phyloP scores from a whole-genome alignment of 1,140 invertebrate species.

The Tenebrio molitor region DNA sequence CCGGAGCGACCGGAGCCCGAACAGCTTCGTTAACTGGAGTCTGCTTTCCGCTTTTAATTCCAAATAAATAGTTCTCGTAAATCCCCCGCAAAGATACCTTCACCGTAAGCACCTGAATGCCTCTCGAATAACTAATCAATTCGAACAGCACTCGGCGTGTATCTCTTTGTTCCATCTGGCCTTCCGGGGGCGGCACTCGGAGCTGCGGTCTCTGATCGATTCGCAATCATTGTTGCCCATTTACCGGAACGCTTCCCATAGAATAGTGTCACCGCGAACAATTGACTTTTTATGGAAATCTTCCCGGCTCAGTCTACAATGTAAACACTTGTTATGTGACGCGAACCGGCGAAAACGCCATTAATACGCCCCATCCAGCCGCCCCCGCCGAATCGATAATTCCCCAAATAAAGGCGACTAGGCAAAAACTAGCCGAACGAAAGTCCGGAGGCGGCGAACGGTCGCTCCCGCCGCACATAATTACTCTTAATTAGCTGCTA shows the following conservation, averaged over 20 bases:
- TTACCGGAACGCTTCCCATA: conserved; percentile 36
- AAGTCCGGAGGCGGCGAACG: not conserved
- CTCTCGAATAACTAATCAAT: conserved; percentile 12
- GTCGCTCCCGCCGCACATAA: conserved; percentile 43
- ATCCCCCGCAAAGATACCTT: too few relatives aligned
- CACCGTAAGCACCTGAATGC: too few relatives aligned
- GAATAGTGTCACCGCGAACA: conserved; percentile 41
- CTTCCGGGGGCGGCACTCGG: not conserved
- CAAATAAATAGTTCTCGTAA: too few relatives aligned
- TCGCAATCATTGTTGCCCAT: conserved; percentile 40
- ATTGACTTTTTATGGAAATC: conserved; percentile 45
- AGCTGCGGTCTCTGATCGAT: conserved; percentile 39
- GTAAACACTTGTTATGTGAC: conserved; percentile 35
- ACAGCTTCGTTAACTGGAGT: too few relatives aligned
- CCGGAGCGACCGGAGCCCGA: too few relatives aligned
- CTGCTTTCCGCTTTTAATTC: too few relatives aligned
- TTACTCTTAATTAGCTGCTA: conserved; percentile 55
- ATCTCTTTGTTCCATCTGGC: conserved; percentile 33
- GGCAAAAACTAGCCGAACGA: too few relatives aligned
- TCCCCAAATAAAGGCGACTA: conserved; percentile 23
- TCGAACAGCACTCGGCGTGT: conserved; percentile 17
- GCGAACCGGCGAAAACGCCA: conserved; percentile 33
- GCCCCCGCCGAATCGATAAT: conserved; percentile 31
- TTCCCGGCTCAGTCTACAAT: conserved; percentile 34
- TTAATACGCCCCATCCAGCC: conserved; percentile 32